phyloP scores from a whole-genome alignment of 2,888 invertebrate species.

The Chaetogeoica ovagalla region DNA sequence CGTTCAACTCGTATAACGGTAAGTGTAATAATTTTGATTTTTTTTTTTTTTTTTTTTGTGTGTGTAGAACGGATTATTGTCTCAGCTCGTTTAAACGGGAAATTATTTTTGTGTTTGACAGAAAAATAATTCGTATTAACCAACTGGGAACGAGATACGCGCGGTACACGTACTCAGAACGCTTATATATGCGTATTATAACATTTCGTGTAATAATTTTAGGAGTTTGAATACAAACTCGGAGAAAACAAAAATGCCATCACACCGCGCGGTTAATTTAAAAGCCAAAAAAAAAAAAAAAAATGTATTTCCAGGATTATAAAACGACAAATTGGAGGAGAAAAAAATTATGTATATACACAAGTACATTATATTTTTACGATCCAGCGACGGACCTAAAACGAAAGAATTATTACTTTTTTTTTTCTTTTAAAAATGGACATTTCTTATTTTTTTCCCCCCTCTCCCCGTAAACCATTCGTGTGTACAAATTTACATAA shows the following conservation, averaged over 20 bases:
- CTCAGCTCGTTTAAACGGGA: conserved; percentile 10
- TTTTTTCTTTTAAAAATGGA: too few species aligned
- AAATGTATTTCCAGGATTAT: conserved; percentile 13
- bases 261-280: neutral
- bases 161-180: too few species aligned
- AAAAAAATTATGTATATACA: too few species aligned
- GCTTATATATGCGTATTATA: too few species aligned
- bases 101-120: conserved; percentile 23
- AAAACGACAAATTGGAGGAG: neutral
- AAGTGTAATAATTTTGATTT: conserved; percentile 14
- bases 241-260: conserved; percentile 10
- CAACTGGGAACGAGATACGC: too few species aligned
- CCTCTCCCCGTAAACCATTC: too few species aligned
- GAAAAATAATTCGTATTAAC: conserved; percentile 6
- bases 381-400: too few species aligned
- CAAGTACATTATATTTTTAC: too few species aligned
- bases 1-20: conserved; percentile 25
- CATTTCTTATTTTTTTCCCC: too few species aligned
- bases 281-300: neutral
- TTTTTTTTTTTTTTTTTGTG: neutral
- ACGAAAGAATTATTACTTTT: too few species aligned
- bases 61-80: neutral
- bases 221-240: neutral
- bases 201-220: conserved; percentile 22
- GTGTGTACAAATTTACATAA: too few species aligned